Evolutionary conservation across 2,113 vertebrate genomes (phyloP), one percentile per base, ranked within the genome.

Genomic region (Bubalus kerabau): DNA sequence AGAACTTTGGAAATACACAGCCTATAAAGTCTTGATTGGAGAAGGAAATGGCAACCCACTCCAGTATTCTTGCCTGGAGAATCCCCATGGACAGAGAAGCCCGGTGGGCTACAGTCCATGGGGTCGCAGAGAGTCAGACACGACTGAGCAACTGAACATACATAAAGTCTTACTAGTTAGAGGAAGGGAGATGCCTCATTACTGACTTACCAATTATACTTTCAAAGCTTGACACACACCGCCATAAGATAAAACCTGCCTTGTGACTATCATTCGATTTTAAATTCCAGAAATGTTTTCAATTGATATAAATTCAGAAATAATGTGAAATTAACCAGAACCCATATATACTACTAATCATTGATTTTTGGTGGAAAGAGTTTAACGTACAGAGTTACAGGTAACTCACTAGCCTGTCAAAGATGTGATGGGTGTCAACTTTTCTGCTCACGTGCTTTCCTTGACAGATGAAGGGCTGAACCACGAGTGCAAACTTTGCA

Each of bases 401-500:
- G n/a, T 59, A 67, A 81, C 24, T 80, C 36, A 14, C 0, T 50
- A 10, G n/a, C 96, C 90, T 57, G 8, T 56, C 52, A 83, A 43
- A 11, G 16, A 28, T 24, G 15, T 9, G n/a, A 2, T 59, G 40
- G 82, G 56, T 93, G 98, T 98, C 88, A 97, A 40, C 88, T 98
- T 81, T 96, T 98, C 92, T 95, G 64, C 93, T 91, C 19, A 83
- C 99, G 90, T 98, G 46, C 98, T 67, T 98, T 17, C 87, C 95
- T 98, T 74, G 84, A 80, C 99, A 99, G 99, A 99, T 98, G 99
- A 99, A 99, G 99, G 99, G 97, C 98, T 99, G 98, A 99, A 99
- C 98, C 99, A 99, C 24, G 99, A 99, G 96, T 99, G 99, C 99
- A 99, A 99, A 97, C 99, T 99, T 97, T 99, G 99, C 99, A 99